phyloP scores from a whole-genome alignment of 2,113 vertebrate genomes.

The Neolamprologus variostigma region DNA sequence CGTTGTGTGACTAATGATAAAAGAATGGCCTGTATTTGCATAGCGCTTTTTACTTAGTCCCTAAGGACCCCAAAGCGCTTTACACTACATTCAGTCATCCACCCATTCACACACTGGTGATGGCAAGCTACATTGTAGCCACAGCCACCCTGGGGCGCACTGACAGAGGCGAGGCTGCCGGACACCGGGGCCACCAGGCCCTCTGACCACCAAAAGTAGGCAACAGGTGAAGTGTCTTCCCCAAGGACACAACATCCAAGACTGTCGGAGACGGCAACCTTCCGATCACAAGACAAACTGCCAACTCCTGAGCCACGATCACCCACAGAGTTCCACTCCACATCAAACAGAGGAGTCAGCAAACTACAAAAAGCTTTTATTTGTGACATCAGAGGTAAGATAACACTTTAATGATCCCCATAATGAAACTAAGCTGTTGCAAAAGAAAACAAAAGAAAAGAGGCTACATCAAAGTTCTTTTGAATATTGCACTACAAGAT shows the following conservation, averaged over 20 bases:
- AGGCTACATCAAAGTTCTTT: not conserved
- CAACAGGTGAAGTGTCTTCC: not conserved
- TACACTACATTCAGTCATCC: not conserved
- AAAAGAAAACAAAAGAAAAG: not conserved
- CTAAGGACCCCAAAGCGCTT: not conserved
- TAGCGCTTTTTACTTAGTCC: not conserved
- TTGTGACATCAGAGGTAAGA: not conserved
- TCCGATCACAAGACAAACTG: not conserved
- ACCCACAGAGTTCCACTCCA: not conserved
- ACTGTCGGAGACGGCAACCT: not conserved
- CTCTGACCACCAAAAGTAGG: not conserved
- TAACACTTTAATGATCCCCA: not conserved
- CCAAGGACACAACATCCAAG: not conserved
- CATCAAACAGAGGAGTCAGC: not conserved
- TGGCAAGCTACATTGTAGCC: not conserved
- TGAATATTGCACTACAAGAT: not conserved
- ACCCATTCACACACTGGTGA: not conserved
- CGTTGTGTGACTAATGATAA: not conserved
- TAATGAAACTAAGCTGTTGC: not conserved
- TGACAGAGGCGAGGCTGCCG: not conserved
- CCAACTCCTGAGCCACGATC: not conserved
- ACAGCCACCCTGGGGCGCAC: rapidly evolving
- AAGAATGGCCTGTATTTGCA: not conserved
- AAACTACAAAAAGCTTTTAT: not conserved
- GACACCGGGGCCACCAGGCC: rapidly evolving